Percentiles rank a stretch among this genome's conserved stretches.
phyloP scores from a whole-genome alignment of 2,113 vertebrate genomes.

The Psettodes erumei region DNA sequence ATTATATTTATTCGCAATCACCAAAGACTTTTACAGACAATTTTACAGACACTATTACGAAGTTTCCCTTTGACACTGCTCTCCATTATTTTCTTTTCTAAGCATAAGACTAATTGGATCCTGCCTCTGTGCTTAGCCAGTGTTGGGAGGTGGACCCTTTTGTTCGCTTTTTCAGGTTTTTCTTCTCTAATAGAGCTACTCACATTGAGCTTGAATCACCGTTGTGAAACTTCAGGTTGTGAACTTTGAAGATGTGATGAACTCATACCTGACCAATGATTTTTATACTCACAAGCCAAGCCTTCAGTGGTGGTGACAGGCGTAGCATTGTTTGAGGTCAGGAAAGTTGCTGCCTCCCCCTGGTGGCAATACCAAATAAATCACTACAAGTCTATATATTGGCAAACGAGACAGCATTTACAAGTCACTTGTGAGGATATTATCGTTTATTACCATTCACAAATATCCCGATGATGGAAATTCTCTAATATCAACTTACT shows the following conservation, averaged over 20 bases:
- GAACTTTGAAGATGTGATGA: constrained; percentile 20
- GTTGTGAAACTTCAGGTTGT: constrained; percentile 19
- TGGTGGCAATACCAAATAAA: too few species aligned
- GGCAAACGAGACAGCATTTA: too few species aligned
- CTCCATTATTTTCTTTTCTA: constrained; percentile 70
- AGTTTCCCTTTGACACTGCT: constrained; percentile 61
- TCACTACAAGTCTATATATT: too few species aligned
- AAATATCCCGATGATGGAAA: too few species aligned
- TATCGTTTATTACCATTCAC: too few species aligned
- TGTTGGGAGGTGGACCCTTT: constrained; percentile 54
- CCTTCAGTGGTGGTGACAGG: too few species aligned
- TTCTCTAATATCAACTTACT: not conserved
- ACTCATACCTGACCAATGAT: not conserved
- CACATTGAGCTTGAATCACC: constrained; percentile 35
- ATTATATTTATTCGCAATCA: constrained; percentile 79
- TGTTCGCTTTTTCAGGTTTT: constrained; percentile 18
- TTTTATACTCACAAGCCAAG: too few species aligned
- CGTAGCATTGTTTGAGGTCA: too few species aligned
- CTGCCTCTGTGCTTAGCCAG: constrained; percentile 28
- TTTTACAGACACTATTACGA: constrained; percentile 63
- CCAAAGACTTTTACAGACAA: constrained; percentile 64
- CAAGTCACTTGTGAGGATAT: too few species aligned
- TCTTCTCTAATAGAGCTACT: constrained; percentile 48
- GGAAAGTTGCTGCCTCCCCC: too few species aligned
- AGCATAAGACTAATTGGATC: constrained; percentile 70